A percentile compares a stretch with the other conserved stretches of the same genome.
Conservation (phyloP, 2,797 vertebrate genomes). For the Chrysocyon brachyurus region DNA sequence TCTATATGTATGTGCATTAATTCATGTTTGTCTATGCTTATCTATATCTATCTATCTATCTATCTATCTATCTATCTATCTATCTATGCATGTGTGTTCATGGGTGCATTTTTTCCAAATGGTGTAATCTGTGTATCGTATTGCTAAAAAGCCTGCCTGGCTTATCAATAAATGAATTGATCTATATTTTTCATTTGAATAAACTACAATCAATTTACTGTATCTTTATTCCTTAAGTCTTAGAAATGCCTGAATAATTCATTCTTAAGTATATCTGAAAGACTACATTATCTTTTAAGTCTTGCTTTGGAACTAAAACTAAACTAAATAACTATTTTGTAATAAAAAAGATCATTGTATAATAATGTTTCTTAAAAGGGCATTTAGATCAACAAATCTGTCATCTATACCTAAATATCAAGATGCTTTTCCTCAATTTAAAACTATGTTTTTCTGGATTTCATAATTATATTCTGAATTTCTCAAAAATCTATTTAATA, state of each 20-base stretch:
- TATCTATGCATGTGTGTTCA: background rate
- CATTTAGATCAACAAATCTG: background rate
- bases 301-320: background rate
- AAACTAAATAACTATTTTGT: background rate
- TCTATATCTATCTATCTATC: background rate
- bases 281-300: background rate
- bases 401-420: background rate
- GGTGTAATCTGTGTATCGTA: background rate
- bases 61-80: too few species aligned
- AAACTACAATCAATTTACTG: background rate
- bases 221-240: background rate
- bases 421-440: background rate
- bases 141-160: background rate
- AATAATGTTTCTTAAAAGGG: background rate
- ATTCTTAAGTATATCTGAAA: conserved; percentile 16
- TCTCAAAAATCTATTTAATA: background rate
- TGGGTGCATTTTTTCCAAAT: background rate
- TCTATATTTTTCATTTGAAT: conserved; percentile 8
- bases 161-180: background rate
- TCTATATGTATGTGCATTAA: background rate
- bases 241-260: background rate
- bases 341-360: background rate
- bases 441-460: background rate
- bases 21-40: background rate
- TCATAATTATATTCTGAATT: background rate